Evolutionary conservation across 2,797 vertebrate genomes (phyloP).

Genomic region (Rhynchonycteris naso): DNA sequence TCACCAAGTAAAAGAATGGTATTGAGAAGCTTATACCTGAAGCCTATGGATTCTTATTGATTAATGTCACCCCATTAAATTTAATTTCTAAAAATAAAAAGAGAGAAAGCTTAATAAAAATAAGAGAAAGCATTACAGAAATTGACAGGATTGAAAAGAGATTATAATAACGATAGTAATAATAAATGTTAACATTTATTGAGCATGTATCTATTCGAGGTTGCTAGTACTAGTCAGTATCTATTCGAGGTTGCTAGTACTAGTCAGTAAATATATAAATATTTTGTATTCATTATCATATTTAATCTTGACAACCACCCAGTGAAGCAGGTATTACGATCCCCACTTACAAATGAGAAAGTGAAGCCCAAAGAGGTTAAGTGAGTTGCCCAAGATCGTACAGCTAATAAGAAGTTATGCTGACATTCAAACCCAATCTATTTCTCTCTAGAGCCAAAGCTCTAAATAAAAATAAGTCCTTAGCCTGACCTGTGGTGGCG

Average conservation of each 20-base stretch:
- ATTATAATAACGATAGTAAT: neutral
- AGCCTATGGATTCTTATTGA: too few relatives aligned
- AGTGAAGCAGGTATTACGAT: neutral
- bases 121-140: neutral
- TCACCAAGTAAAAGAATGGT: neutral
- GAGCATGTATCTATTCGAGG: neutral
- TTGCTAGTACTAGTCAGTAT: neutral
- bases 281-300: neutral
- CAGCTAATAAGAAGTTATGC: neutral
- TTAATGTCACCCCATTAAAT: too few relatives aligned
- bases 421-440: neutral
- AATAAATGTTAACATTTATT: neutral
- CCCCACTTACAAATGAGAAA: neutral
- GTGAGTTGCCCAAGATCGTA: neutral
- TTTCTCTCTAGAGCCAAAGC: constrained; percentile 9
- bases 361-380: neutral
- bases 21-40: too few relatives aligned
- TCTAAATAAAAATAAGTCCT: neutral
- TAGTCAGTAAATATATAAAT: neutral
- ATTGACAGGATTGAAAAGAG: neutral
- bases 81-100: too few relatives aligned
- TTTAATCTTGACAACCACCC: neutral
- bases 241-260: neutral
- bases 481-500: too few relatives aligned
- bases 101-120: neutral